A percentile compares a stretch with the other conserved stretches of the same genome.
phyloP scores from a whole-genome alignment of 2,888 invertebrate genomes.

The Chloromyia formosa region DNA sequence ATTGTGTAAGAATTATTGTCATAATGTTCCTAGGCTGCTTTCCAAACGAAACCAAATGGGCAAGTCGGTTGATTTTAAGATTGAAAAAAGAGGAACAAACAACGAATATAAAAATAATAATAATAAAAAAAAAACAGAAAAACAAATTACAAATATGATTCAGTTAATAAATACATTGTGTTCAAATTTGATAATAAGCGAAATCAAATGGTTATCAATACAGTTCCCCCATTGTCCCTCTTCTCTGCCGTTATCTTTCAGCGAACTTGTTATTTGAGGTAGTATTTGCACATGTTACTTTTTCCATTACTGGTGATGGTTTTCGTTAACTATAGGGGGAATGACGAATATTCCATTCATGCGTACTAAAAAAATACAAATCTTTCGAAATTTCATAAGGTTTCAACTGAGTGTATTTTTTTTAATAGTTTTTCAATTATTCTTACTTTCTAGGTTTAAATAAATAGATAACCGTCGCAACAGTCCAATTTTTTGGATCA shows the following conservation, averaged over 20 bases:
- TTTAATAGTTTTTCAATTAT: no score
- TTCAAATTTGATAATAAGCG: constrained; percentile 36
- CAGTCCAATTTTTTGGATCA: no score
- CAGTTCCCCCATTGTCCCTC: neutral
- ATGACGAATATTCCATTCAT: no score
- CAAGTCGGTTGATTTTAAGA: neutral
- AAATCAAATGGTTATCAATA: constrained; percentile 20
- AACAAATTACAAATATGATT: constrained; percentile 10
- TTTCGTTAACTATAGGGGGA: no score
- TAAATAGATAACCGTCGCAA: no score
- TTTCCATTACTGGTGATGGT: neutral
- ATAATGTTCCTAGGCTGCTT: constrained; percentile 29
- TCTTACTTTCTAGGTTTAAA: no score
- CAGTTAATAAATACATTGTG: constrained; percentile 39
- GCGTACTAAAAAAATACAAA: no score
- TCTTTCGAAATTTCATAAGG: no score
- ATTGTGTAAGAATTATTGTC: constrained; percentile 31
- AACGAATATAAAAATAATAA: constrained; percentile 9
- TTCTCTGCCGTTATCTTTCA: neutral
- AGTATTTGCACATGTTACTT: neutral
- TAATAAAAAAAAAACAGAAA: neutral
- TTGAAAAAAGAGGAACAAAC: neutral
- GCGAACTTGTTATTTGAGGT: neutral
- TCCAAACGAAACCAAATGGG: neutral
- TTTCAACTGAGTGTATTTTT: no score